A percentile compares a stretch with the other conserved stretches of the same genome.
These are phyloP conservation scores for Decapterus maruadsi DNA, from an alignment of 2,797 vertebrate species.

Conservation along the genomic window DNA sequence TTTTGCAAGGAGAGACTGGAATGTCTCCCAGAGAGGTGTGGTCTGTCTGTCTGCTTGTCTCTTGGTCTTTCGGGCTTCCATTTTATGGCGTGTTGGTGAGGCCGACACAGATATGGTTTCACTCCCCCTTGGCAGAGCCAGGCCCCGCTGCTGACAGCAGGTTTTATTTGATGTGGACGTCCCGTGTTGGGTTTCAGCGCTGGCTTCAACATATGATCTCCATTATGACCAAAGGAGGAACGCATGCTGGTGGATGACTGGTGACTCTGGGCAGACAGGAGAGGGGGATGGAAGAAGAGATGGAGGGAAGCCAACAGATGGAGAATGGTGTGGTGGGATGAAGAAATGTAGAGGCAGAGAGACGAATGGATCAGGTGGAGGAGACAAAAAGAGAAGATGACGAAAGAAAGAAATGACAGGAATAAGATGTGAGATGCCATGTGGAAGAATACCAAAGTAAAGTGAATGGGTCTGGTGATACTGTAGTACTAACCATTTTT, in stretches of 20 bases:
- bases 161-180: slow-evolving; percentile 87
- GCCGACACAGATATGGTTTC: slow-evolving; percentile 82
- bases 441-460: slow-evolving; percentile 2
- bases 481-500: slow-evolving; percentile 27
- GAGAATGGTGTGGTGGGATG: slow-evolving; percentile 44
- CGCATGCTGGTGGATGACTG: slow-evolving; percentile 78
- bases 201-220: slow-evolving; percentile 87
- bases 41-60: slow-evolving; percentile 51
- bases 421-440: slow-evolving; percentile 11
- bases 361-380: slow-evolving; percentile 58
- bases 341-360: slow-evolving; percentile 33
- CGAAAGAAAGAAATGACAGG: slow-evolving; percentile 1
- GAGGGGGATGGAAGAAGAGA: slow-evolving; percentile 35
- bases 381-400: slow-evolving; percentile 21
- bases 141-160: slow-evolving; percentile 81
- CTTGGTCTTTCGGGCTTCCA: slow-evolving; percentile 62
- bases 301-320: slow-evolving; percentile 68
- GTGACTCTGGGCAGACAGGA: slow-evolving; percentile 74
- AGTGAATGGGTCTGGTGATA: slow-evolving; percentile 19
- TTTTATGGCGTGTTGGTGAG: slow-evolving; percentile 82
- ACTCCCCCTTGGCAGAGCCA: slow-evolving; percentile 75
- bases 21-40: slow-evolving; percentile 70
- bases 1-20: slow-evolving; percentile 58
- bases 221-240: slow-evolving; percentile 85
- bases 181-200: slow-evolving; percentile 84